Base-by-base conservation (phyloP, 2,113 vertebrate species). In the Microtus montanus region DNA sequence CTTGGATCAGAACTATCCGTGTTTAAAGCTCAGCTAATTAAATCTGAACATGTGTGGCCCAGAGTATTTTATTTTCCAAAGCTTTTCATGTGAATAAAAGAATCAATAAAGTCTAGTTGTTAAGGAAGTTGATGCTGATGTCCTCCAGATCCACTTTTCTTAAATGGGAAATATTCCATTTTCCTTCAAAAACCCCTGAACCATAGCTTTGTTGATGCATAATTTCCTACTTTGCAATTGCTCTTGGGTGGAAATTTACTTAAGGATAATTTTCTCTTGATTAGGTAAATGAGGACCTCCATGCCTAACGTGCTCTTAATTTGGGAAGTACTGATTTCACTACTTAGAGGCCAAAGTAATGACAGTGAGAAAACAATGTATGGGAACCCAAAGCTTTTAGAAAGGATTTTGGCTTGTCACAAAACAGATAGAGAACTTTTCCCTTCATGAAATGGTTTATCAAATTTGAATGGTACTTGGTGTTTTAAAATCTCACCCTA, bases 201-300 rank as follows among this genome's bases (percentile, higher is more conserved):
- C 35, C 71, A 38, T 13, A 33, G 14, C n/a, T n/a, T 94, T 47
- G 49, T 26, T 87, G 9, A 52, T 96, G 64, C 89, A 94, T 94
- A 95, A 88, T 92, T 80, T 92, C 95, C 47, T 54, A 26, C 75
- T 52, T 86, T 85, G 30, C 26, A 84, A 89, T 96, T 85, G 85
- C 52, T 96, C 90, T 66, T 66, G 66, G 63, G 20, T 35, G 70
- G 19, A 33, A 93, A 85, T 90, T 95, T 94, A 82, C 80, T 94
- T 94, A 88, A 94, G 94, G 91, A 97, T 91, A 84, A 92, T 93
- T 95, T 94, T 93, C 64, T 80, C 24, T 90, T n/a, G 95, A 88
- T 93, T 94, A 95, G 47, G 28, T 84, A 91, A 96, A 96, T 94
- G 41, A 89, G 38, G 52, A 83, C 61, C 58, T 79, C 80, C 12